Percentiles rank a stretch among this genome's conserved stretches.
Conservation (phyloP, 2,113 vertebrate genomes). For the Salvelinus sp. region DNA sequence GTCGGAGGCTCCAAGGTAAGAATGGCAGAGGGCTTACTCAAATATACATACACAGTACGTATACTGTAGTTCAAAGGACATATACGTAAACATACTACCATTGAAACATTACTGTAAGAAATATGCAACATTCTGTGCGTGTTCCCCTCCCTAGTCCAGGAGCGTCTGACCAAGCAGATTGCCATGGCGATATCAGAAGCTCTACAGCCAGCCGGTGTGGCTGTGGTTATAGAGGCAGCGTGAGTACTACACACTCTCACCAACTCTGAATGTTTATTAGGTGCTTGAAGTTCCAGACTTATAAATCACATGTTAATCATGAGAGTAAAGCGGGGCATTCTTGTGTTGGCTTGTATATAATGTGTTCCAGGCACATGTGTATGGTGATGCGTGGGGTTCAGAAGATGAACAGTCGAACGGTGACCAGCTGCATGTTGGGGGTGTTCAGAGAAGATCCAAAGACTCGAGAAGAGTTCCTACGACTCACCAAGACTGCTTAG, state of each 20-base stretch:
- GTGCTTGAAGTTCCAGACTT: neutral
- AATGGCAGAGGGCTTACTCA: neutral
- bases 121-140: neutral
- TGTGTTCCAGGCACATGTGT: constrained; percentile 74
- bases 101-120: neutral
- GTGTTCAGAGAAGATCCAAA: constrained; percentile 78
- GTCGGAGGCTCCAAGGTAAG: constrained; percentile 81
- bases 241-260: constrained; percentile 58
- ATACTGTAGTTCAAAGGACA: no score
- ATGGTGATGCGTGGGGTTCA: constrained; percentile 78
- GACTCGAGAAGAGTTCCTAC: constrained; percentile 76
- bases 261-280: neutral
- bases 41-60: neutral
- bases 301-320: constrained; percentile 3
- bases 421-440: constrained; percentile 76
- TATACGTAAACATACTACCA: neutral
- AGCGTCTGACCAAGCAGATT: constrained; percentile 80
- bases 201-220: constrained; percentile 74
- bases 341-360: neutral
- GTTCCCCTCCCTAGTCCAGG: constrained; percentile 71
- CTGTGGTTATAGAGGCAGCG: constrained; percentile 75
- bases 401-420: constrained; percentile 79
- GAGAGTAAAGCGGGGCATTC: neutral
- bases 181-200: constrained; percentile 72
- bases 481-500: constrained; percentile 60